Percentiles rank a stretch among this genome's conserved stretches.
Conservation (phyloP, 2,113 vertebrate species). For the Plecturocebus donacophilus region DNA sequence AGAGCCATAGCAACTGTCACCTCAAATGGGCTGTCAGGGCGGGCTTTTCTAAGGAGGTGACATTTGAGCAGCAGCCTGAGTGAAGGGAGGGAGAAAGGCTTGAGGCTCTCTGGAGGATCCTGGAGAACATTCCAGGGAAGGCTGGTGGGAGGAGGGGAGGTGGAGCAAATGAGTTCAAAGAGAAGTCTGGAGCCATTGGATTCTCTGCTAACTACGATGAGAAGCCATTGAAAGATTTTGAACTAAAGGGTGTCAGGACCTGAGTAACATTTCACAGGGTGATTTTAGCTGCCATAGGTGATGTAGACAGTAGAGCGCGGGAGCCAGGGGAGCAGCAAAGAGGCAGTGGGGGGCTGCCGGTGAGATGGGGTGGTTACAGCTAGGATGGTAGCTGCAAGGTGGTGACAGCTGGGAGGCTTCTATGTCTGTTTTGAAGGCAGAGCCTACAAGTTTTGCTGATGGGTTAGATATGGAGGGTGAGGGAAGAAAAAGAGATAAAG, state of each 20-base stretch:
- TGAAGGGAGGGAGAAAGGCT: not conserved
- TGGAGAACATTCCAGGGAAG: not conserved
- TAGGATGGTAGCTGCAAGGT: not conserved
- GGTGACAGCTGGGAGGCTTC: not conserved
- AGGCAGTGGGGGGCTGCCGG: not conserved
- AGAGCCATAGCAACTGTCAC: conserved; percentile 11
- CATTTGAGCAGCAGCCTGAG: not conserved
- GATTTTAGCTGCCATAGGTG: not conserved
- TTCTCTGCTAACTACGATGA: not conserved
- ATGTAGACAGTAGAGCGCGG: not conserved
- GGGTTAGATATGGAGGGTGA: not conserved
- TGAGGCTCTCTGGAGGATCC: not conserved
- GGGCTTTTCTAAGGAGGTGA: conserved; percentile 17
- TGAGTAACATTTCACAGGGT: not conserved
- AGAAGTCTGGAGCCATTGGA: not conserved
- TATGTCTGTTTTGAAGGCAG: not conserved
- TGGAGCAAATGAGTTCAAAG: not conserved
- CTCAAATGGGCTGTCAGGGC: not conserved
- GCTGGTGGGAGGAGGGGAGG: rapidly evolving
- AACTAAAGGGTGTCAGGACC: not conserved
- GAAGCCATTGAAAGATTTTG: not conserved
- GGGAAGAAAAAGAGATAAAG: not conserved
- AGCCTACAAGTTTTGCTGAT: not conserved
- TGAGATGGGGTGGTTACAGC: not conserved
- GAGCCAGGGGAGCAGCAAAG: not conserved